Base-by-base conservation (phyloP, 1,140 invertebrate genomes). In the Pygmarrhopalites habei region DNA sequence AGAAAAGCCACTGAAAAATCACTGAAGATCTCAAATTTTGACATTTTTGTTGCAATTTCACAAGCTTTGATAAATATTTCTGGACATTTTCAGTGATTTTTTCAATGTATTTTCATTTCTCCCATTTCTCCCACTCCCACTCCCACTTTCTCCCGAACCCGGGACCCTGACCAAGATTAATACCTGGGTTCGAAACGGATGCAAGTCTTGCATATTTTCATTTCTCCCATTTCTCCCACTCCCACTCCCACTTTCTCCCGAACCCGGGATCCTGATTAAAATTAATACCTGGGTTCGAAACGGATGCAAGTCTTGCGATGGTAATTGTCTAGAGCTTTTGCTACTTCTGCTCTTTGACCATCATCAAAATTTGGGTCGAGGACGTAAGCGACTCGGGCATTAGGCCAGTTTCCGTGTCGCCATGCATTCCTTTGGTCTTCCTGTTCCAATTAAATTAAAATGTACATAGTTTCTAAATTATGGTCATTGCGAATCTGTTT, bases 141-240 rank as follows among this genome's bases (percentile, higher is more conserved):
- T n/a, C n/a, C n/a, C n/a, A n/a, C n/a, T n/a, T n/a, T n/a, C n/a
- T n/a, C n/a, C n/a, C n/a, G n/a, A n/a, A n/a, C n/a, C n/a, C n/a
- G n/a, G n/a, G n/a, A n/a, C n/a, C n/a, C n/a, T n/a, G n/a, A n/a
- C n/a, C n/a, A n/a, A n/a, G n/a, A n/a, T n/a, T n/a, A n/a, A n/a
- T n/a, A n/a, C 26, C 58, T 65, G n/a, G 67, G 67, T 25, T 66
- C 39, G 52, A 69, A 69, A 43, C 64, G 60, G 46, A 69, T 65
- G 43, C 67, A 69, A 12, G 67, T 69, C 15, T 52, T 41, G 4
- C 39, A 25, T n/a, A 66, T 64, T 29, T 56, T 66, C 10, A 57
- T 46, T 30, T 65, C 57, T 25, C 62, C 17, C 3, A 64, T 64
- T 23, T 44, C 19, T 2, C 64, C 67, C 2, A 69, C 67, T 25